phyloP scores from a whole-genome alignment of 2,797 vertebrate species.

The Cyprinella venusta region DNA sequence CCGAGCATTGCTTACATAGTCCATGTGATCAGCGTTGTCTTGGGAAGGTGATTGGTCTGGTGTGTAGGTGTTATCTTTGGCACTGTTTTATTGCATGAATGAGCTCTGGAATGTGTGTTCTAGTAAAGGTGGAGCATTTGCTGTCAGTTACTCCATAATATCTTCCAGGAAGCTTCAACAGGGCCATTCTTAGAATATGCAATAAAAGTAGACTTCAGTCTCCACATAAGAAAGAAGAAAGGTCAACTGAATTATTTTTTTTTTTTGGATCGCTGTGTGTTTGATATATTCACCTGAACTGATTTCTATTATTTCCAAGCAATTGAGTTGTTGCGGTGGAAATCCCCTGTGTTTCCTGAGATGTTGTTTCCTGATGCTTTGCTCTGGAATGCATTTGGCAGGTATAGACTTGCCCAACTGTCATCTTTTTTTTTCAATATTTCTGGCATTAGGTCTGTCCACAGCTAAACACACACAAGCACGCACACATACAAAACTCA shows the following conservation, averaged over 20 bases:
- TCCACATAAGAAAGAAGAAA: slow-evolving; percentile 5
- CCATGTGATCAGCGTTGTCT: slow-evolving; percentile 10
- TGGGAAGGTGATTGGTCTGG: slow-evolving; percentile 2
- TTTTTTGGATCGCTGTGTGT: neutral
- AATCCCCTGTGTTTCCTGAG: slow-evolving; percentile 36
- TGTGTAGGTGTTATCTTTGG: slow-evolving; percentile 31
- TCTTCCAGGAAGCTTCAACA: neutral
- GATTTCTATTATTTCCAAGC: neutral
- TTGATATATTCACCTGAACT: neutral
- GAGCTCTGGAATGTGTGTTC: slow-evolving; percentile 32
- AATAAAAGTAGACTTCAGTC: slow-evolving; percentile 23
- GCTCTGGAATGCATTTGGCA: slow-evolving; percentile 22
- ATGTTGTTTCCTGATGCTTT: slow-evolving; percentile 27
- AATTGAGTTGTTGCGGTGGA: slow-evolving; percentile 38
- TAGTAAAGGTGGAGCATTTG: slow-evolving; percentile 7
- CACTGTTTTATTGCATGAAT: slow-evolving; percentile 17
- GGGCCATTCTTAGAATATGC: neutral
- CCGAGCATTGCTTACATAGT: slow-evolving; percentile 5
- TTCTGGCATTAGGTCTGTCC: slow-evolving; percentile 12
- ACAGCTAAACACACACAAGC: neutral
- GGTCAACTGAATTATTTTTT: neutral
- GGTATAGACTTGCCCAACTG: slow-evolving; percentile 31
- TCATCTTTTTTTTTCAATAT: slow-evolving; percentile 28
- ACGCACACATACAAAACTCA: slow-evolving; percentile 10
- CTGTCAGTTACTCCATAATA: neutral